Evolutionary conservation across 2,797 vertebrate species (phyloP).

Genomic region (Labroides dimidiatus): DNA sequence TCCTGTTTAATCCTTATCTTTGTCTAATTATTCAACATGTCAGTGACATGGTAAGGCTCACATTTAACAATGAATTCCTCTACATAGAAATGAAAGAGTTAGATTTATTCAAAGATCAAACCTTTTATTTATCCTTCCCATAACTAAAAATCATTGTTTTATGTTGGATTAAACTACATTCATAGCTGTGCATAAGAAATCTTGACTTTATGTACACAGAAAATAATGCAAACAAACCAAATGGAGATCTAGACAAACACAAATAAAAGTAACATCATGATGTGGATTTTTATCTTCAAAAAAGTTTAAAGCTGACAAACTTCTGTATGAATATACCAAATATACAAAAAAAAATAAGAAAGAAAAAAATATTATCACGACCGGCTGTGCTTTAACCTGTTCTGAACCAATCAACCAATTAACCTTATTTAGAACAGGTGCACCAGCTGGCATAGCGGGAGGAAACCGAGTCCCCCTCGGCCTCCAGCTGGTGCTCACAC

Average conservation of each 20-base stretch:
- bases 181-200: background rate
- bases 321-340: constrained; percentile 2
- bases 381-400: constrained; percentile 61
- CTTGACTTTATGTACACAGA: background rate
- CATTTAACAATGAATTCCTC: too few relatives aligned
- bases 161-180: background rate
- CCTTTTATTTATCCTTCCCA: too few relatives aligned
- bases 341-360: constrained; percentile 25
- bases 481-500: constrained; percentile 64
- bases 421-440: constrained; percentile 65
- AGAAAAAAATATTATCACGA: constrained; percentile 26
- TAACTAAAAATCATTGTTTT: too few relatives aligned
- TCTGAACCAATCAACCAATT: constrained; percentile 67
- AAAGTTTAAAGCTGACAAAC: constrained; percentile 13
- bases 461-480: constrained; percentile 26
- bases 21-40: constrained; percentile 11
- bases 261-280: background rate
- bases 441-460: constrained; percentile 59
- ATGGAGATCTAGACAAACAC: background rate
- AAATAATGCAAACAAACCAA: constrained; percentile 7
- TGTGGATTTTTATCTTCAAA: background rate
- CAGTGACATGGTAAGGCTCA: too few relatives aligned
- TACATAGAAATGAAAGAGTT: too few relatives aligned
- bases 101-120: too few relatives aligned
- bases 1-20: constrained; percentile 8